phyloP scores from a whole-genome alignment of 1,140 invertebrate species.

The Yoshiicerus persimilis region DNA sequence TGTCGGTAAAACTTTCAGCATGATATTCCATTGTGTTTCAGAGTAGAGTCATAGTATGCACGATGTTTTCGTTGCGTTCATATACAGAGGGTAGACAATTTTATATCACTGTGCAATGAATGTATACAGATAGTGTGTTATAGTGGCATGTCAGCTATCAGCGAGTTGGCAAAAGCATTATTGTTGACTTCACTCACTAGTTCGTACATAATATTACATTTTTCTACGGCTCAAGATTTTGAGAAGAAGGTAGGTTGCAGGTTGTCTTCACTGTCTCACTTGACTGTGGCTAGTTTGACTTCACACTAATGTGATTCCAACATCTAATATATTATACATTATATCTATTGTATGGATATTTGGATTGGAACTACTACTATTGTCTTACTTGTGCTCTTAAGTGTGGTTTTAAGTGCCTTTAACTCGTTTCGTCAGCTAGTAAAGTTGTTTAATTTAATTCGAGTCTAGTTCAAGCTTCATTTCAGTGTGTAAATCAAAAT shows the following conservation, averaged over 20 bases:
- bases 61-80: not conserved
- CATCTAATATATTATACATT: not conserved
- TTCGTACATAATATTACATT: not conserved
- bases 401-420: not conserved
- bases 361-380: not conserved
- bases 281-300: not conserved
- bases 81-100: not conserved
- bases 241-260: not conserved
- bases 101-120: not conserved
- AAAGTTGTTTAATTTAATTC: not conserved
- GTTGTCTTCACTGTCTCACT: not conserved
- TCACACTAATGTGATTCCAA: not conserved
- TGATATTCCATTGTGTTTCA: not conserved
- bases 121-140: not conserved
- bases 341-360: not conserved
- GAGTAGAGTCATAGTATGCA: not conserved
- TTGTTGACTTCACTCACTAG: not conserved
- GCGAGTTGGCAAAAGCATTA: not conserved
- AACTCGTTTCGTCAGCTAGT: not conserved
- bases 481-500: not conserved
- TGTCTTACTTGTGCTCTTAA: not conserved
- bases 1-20: not conserved
- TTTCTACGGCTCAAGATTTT: not conserved
- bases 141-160: not conserved
- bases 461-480: not conserved